These are phyloP conservation scores for Anabas testudineus DNA, from an alignment of 2,797 vertebrate species.

Conservation along the genomic window DNA sequence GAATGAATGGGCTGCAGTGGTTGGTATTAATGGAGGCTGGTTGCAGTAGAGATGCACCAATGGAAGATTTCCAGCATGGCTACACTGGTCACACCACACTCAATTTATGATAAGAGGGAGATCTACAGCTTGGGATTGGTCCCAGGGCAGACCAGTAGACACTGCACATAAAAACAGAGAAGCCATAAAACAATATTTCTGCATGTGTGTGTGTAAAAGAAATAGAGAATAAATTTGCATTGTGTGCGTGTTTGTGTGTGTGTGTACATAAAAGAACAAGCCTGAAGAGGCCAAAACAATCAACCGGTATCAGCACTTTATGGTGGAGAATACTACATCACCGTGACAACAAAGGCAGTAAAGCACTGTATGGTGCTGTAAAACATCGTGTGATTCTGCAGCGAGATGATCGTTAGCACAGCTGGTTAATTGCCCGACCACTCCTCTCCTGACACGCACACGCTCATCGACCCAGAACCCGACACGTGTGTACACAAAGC, in stretches of 20 bases:
- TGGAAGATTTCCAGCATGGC: slow-evolving; percentile 49
- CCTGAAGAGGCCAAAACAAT: slow-evolving; percentile 74
- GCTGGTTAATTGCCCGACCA: slow-evolving; percentile 79
- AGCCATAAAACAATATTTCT: slow-evolving; percentile 69
- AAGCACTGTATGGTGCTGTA: slow-evolving; percentile 73
- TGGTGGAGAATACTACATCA: slow-evolving; percentile 74
- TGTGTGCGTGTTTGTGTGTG: slow-evolving; percentile 28
- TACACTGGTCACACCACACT: slow-evolving; percentile 46
- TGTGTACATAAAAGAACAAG: slow-evolving; percentile 49
- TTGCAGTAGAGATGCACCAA: slow-evolving; percentile 31
- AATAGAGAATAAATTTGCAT: slow-evolving; percentile 47
- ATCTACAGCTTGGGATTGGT: slow-evolving; percentile 66
- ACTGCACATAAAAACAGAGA: slow-evolving; percentile 72
- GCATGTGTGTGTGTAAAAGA: slow-evolving; percentile 31
- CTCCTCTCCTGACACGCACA: slow-evolving; percentile 57
- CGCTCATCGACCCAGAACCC: slow-evolving; percentile 17
- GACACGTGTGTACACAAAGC: neutral
- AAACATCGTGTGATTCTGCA: slow-evolving; percentile 75
- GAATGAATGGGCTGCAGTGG: slow-evolving; percentile 35
- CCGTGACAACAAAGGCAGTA: slow-evolving; percentile 81
- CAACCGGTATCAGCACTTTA: slow-evolving; percentile 80
- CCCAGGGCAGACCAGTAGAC: slow-evolving; percentile 66
- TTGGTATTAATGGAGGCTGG: slow-evolving; percentile 31
- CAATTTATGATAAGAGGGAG: slow-evolving; percentile 71
- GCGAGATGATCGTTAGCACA: slow-evolving; percentile 79